Evolutionary conservation across 1,140 invertebrate genomes (phyloP), one percentile per base, ranked within the genome.

Genomic region (Aphaenogaster floridana): DNA sequence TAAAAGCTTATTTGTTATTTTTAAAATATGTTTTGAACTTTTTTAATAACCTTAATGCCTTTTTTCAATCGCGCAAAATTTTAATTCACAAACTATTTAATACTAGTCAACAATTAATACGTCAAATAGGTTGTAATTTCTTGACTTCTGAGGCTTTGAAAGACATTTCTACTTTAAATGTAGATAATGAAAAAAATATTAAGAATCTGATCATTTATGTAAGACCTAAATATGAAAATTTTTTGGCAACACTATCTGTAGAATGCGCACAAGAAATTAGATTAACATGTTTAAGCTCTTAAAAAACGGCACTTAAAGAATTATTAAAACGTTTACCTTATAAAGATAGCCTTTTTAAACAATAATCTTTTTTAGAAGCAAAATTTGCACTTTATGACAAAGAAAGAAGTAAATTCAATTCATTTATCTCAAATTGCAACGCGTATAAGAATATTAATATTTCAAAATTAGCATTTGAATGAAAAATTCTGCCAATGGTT

Each of bases 231-330:
- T 68, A 17, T 45, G 64, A 45, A 15, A 3, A 6, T 21, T 68
- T 68, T 42, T 68, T 68, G 1, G 2, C 1, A 34, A 21, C n/a
- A 39, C 28, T 39, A 21, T 72, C 50, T 54, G 15, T 36, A n/a
- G 45, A 68, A 68, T 42, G 0, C 42, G 15, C 17, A 0, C 17
- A 63, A 79, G 15, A 78, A 52, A 64, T 78, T 54, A 21, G 11
- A 78, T 63, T 42, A 28, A 78, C 34, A 34, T 86, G 85, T 79
- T 79, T 79, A 34, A 2, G 34, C 0, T 86, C 79, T 79, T 79
- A 86, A 57, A 45, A 59, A 7, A 68, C 61, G 7, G 74, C 85
- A 7, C 2, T 48, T 57, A 28, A 21, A 13, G 50, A 68, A 45
- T 72, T 50, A 21, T 63, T 15, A 11, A 42, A 86, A 79, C 42